Evolutionary conservation across 2,888 invertebrate genomes (phyloP), one percentile per base, ranked within the genome.

Genomic region (Eubasilissa splendida): DNA sequence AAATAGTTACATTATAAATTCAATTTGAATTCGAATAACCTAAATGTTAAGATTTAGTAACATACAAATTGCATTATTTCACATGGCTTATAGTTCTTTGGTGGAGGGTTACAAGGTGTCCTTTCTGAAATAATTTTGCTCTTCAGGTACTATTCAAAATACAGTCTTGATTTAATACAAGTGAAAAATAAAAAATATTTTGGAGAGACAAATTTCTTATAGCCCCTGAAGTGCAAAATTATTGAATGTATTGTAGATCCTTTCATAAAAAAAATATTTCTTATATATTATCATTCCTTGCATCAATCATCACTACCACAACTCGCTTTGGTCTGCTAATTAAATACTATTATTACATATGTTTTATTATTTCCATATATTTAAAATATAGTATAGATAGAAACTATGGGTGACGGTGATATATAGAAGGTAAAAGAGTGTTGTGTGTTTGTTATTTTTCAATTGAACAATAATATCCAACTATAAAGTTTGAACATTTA

Each of bases 311-410:
- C 42, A 42, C 42, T 74, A 77, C 80, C 70, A 79, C 63, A 79
- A 79, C 83, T 83, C 83, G 83, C 83, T 83, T 83, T 83, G 81
- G 77, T 83, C 83, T 83, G 81, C 81, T 80, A 53, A 78, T 80
- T 76, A 68, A 31, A 42, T 50, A 12, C n/a, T 22, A 31, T 53
- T 59, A 60, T 14, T 60, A 50, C 4, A 5, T n/a, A 11, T 73
- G 31, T n/a, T n/a, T 68, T 60, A 75, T 60, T n/a, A 60, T 60
- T n/a, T 73, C n/a, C 58, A 33, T 56, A 42, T 8, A 58, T 58
- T 58, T 58, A 58, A 22, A 10, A n/a, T 31, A 56, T 50, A 54
- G 53, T 10, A 56, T 65, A 63, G 76, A 76, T 53, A 76, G n/a
- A 75, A 12, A 60, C 71, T n/a, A 31, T 73, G 54, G 76, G 76